Percentiles rank a stretch among this genome's conserved stretches.
Conservation (phyloP, 1,140 invertebrate species). For the Dendrolimus punctatus region DNA sequence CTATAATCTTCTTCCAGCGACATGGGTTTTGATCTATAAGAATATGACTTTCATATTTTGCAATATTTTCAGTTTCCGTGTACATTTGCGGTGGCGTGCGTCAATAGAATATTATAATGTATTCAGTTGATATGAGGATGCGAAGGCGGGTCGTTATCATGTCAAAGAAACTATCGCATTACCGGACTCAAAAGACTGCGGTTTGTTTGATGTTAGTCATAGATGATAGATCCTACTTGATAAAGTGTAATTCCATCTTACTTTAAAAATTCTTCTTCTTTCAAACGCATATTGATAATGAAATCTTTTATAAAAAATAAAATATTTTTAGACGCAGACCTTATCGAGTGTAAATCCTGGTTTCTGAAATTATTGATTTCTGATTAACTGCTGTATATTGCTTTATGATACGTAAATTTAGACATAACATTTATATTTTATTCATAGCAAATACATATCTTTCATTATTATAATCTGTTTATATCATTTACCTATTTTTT, state of each 20-base stretch:
- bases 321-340: too few species aligned
- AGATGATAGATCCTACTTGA: constrained; percentile 32
- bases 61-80: constrained; percentile 31
- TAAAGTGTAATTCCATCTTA: constrained; percentile 32
- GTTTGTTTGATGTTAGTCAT: constrained; percentile 55
- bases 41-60: not conserved
- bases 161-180: constrained; percentile 68
- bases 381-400: too few species aligned
- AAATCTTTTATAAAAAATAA: too few species aligned
- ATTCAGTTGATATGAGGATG: constrained; percentile 48
- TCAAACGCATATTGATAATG: not conserved
- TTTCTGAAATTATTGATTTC: too few species aligned
- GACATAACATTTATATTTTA: too few species aligned
- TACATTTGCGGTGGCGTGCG: constrained; percentile 21
- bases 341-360: too few species aligned
- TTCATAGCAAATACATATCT: too few species aligned
- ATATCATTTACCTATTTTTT: too few species aligned
- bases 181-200: constrained; percentile 54
- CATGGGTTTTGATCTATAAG: too few species aligned
- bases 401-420: too few species aligned
- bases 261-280: constrained; percentile 6
- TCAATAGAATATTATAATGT: constrained; percentile 50
- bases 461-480: too few species aligned
- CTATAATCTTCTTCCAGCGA: too few species aligned
- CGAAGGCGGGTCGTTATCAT: constrained; percentile 59